These are phyloP conservation scores for Channa striata DNA, from an alignment of 2,797 vertebrate species.

Conservation along the genomic window DNA sequence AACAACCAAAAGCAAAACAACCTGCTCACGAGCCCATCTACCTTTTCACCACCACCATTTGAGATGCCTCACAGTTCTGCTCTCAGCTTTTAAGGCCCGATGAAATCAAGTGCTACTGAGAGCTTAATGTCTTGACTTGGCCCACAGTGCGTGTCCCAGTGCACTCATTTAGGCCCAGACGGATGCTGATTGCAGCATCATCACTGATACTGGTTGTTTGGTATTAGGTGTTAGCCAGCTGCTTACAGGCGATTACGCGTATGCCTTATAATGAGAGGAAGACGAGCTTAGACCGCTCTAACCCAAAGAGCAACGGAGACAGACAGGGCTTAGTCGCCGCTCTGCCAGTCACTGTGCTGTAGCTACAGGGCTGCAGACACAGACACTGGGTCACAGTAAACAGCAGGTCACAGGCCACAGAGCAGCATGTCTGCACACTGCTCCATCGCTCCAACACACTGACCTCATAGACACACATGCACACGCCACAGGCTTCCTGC, in stretches of 20 bases:
- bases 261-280: slow-evolving; percentile 80
- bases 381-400: slow-evolving; percentile 53
- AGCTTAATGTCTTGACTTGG: not conserved
- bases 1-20: slow-evolving; percentile 17
- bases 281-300: slow-evolving; percentile 71
- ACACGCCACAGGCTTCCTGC: not conserved
- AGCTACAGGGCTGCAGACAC: slow-evolving; percentile 43
- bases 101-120: slow-evolving; percentile 19
- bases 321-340: slow-evolving; percentile 58
- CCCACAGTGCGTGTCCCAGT: not conserved
- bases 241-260: slow-evolving; percentile 76
- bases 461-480: slow-evolving; percentile 30
- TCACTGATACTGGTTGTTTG: slow-evolving; percentile 64
- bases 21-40: slow-evolving; percentile 18
- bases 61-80: slow-evolving; percentile 9
- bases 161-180: slow-evolving; percentile 19
- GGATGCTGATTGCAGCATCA: slow-evolving; percentile 14
- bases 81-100: slow-evolving; percentile 1
- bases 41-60: not conserved
- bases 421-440: slow-evolving; percentile 46
- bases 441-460: slow-evolving; percentile 15
- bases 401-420: slow-evolving; percentile 53
- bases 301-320: slow-evolving; percentile 64
- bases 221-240: slow-evolving; percentile 70
- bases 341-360: slow-evolving; percentile 25